Evolutionary conservation across 2,797 vertebrate genomes (phyloP), one percentile per base, ranked within the genome.

Genomic region (Hydrocynus forskahlii): DNA sequence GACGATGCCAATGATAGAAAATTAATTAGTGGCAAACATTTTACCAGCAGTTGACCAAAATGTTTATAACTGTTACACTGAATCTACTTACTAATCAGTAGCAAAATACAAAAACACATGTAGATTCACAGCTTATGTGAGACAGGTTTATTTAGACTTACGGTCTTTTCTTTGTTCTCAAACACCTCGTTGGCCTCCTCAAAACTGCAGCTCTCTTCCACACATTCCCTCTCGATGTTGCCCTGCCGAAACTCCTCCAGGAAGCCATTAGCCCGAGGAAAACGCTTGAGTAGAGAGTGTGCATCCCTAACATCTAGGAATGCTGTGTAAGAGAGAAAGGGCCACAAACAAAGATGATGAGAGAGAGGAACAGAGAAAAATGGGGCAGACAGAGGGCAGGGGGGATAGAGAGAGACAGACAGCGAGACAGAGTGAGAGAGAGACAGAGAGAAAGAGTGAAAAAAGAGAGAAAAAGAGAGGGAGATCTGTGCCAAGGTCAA

Each of bases 121-220:
- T 43, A 40, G 19, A 57, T 21, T 14, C 29, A 59, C 19, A 19
- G 7, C 4, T 17, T 1, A 19, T 2, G 14, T 14, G 43, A 23
- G 45, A 48, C 6, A 10, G 8, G 8, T 23, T 69, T 6, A 6
- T n/a, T 50, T 23, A 9, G 35, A 73, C 85, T 89, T 93, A 95
- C 96, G 89, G 95, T 96, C 89, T 92, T 92, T 87, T 96, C 96
- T 85, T 96, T 96, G 93, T 95, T 94, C 87, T 96, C 95, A 10
- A 96, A 96, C 75, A 96, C 95, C 78, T 97, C 96, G 82, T 96
- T 95, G 90, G 95, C 95, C 82, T 97, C 96, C 84, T 96, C 96
- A 0, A 96, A 96, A 89, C 95, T 97, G 93, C 95, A 96, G 91
- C 95, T 94, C 89, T 97, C 96, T 80, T 96, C 95, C 1, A 93